phyloP scores from a whole-genome alignment of 2,797 vertebrate genomes.

The Lophotriccus pileatus region DNA sequence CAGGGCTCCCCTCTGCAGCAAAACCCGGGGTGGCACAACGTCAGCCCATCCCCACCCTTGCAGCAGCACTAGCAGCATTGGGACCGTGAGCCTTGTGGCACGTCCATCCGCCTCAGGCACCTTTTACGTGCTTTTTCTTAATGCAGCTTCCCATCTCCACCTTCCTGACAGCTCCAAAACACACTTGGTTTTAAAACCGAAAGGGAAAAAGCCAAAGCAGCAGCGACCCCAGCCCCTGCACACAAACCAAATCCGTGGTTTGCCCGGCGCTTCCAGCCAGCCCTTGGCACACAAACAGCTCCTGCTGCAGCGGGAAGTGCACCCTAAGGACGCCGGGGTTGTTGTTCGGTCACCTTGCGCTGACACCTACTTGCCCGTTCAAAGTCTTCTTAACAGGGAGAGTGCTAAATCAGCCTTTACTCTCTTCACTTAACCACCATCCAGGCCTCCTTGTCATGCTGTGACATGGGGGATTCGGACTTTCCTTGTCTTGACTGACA shows the following conservation, averaged over 20 bases:
- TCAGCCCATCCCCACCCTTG: neutral
- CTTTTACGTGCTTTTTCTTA: neutral
- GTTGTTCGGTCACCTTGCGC: neutral
- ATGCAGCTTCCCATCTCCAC: neutral
- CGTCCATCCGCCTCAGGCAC: accelerated
- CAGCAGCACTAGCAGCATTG: accelerated
- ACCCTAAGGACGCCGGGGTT: neutral
- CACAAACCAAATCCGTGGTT: neutral
- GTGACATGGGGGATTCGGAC: conserved; percentile 35
- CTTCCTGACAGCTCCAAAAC: neutral
- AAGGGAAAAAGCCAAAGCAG: neutral
- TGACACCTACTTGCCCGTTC: conserved; percentile 26
- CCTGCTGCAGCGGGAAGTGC: neutral
- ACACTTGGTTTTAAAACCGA: neutral
- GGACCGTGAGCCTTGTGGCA: accelerated
- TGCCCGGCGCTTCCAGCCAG: neutral
- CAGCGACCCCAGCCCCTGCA: neutral
- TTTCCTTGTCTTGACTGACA: conserved; percentile 65
- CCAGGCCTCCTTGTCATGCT: conserved; percentile 3
- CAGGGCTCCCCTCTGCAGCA: neutral
- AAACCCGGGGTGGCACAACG: neutral
- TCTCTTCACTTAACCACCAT: neutral
- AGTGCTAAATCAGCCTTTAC: conserved; percentile 4
- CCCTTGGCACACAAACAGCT: neutral
- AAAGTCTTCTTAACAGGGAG: neutral